phyloP scores from a whole-genome alignment of 2,113 vertebrate genomes.

The Pandion haliaetus region DNA sequence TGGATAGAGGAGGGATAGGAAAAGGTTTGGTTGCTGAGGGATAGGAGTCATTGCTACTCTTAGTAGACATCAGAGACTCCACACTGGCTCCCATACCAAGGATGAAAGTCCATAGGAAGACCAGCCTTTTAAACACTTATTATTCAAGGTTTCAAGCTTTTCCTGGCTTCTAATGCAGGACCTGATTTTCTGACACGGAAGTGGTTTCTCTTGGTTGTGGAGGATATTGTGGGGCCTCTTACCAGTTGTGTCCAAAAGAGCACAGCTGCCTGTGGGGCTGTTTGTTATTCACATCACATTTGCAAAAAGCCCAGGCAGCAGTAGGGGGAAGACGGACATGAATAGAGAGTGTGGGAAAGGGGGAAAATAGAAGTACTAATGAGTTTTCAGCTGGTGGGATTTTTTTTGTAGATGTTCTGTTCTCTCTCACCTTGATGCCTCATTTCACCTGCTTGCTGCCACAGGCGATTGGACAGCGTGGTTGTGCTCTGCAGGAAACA shows the following conservation, averaged over 20 bases:
- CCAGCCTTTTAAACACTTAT: not conserved
- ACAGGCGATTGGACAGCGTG: not conserved
- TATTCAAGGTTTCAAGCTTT: not conserved
- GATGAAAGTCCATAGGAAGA: not conserved
- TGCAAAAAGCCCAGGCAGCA: not conserved
- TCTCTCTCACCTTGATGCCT: constrained; percentile 31
- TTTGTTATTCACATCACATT: not conserved
- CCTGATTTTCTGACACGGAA: not conserved
- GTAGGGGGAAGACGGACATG: not conserved
- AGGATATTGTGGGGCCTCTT: not conserved
- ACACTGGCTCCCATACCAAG: not conserved
- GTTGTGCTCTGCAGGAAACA: constrained; percentile 8
- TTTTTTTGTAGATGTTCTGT: not conserved
- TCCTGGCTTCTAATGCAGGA: not conserved
- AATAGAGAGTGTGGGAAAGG: not conserved
- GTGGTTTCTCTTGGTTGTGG: not conserved
- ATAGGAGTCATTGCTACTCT: not conserved
- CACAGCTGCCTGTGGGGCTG: not conserved
- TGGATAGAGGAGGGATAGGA: not conserved
- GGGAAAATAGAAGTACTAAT: not conserved
- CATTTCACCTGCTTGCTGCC: constrained; percentile 10
- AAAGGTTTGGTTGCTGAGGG: not conserved
- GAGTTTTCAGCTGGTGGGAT: not conserved
- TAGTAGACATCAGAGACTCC: not conserved
- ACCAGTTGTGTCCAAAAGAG: not conserved